Evolutionary conservation across 1,140 invertebrate species (phyloP).

Genomic region (Platorchestia sp.): DNA sequence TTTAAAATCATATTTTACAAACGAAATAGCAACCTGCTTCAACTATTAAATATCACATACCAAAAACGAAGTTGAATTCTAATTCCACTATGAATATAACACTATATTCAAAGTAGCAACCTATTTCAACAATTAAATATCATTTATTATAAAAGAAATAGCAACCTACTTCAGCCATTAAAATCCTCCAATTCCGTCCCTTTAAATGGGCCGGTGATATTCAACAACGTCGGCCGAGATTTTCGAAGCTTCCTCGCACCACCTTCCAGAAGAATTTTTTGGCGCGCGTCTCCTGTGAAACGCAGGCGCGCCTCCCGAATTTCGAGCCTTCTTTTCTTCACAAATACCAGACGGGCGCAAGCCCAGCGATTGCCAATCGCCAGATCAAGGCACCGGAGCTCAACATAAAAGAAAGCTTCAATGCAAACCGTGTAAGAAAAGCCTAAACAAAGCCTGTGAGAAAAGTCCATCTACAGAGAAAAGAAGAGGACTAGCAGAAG

Average conservation of each 20-base stretch:
- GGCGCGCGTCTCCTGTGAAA: neutral
- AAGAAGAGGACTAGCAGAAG: conserved; percentile 49
- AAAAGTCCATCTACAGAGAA: conserved; percentile 52
- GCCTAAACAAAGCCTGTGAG: conserved; percentile 50
- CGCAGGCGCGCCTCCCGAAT: neutral
- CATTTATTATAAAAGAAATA: too few species aligned
- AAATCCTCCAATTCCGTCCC: neutral
- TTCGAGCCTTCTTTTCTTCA: neutral
- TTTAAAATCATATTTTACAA: too few species aligned
- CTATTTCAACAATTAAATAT: too few species aligned
- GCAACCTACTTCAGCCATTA: neutral
- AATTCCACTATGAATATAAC: too few species aligned
- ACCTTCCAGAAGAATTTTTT: conserved; percentile 7
- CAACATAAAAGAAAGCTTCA: conserved; percentile 47
- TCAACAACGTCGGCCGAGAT: neutral
- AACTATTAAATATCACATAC: too few species aligned
- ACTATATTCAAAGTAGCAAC: too few species aligned
- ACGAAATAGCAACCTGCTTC: too few species aligned
- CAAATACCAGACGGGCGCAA: conserved; percentile 1
- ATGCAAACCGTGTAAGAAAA: conserved; percentile 53
- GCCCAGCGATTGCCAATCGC: conserved; percentile 1
- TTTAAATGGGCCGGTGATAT: neutral
- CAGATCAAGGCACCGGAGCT: conserved; percentile 15
- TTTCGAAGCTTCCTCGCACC: neutral
- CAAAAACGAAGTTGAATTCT: too few species aligned